Base-by-base conservation (phyloP, 2,113 vertebrate genomes). In the Oostethus manadensis region DNA sequence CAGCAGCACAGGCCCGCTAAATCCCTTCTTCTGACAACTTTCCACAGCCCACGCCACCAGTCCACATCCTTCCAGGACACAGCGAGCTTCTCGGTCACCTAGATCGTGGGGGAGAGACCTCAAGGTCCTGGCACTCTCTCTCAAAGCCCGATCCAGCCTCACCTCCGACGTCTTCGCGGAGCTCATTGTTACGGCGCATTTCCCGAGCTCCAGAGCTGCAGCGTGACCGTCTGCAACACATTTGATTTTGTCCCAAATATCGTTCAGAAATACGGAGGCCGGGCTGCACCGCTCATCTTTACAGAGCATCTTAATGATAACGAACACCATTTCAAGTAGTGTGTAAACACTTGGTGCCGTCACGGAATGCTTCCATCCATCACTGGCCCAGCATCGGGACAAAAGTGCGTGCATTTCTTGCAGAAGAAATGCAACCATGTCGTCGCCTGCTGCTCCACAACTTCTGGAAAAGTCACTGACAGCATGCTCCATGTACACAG, bases 11-110 rank as follows among this genome's bases (percentile, higher is more conserved):
- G 82, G 8, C 10, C 68, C 18, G 0, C 76, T 83, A 18, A 78
- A 45, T 21, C 10, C 72, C 66, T 75, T 78, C 23, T 13, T 64
- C 23, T 80, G 66, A 6, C 74, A 64, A 17, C 54, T 73, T 57
- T 89, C 86, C 0, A 94, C 79, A 42, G 79, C 83, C 68, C 79
- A 90, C 38, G 88, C 13, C 11, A 93, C 40, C 8, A 94, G 81
- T 62, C 89, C 86, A 68, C 91, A 91, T 48, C 83, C 91, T 60
- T 92, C 91, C 10, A 88, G 69, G 54, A 95, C 51, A 2, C 88
- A 77, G 40, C 87, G 81, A n/a, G 79, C 54, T 51, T 86, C 84
- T 21, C 8, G 21, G 6, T 68, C 65, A 1, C 56, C 50, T 15
- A 82, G 22, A 21, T 72, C 46, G 16, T 2, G 48, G 2, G 85